Evolutionary conservation across 2,797 vertebrate genomes (phyloP).

Genomic region (Synanceia verrucosa): DNA sequence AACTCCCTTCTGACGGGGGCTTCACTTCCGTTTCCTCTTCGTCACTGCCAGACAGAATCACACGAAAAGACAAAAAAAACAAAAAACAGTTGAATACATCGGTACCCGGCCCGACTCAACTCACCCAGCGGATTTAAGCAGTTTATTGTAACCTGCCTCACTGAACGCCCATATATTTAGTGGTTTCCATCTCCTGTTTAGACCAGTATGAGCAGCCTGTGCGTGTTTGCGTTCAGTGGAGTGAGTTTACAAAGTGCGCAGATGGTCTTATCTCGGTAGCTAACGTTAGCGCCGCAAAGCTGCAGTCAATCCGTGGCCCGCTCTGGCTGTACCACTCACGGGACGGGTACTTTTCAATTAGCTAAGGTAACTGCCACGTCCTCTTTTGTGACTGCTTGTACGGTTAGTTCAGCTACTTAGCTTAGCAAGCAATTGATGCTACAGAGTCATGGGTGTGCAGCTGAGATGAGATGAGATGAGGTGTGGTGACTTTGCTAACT

Average conservation of each 20-base stretch:
- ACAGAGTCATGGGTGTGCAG: background rate
- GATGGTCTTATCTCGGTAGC: constrained; percentile 47
- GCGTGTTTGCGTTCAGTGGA: constrained; percentile 17
- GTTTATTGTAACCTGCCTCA: background rate
- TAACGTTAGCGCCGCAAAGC: constrained; percentile 54
- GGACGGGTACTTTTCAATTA: constrained; percentile 6
- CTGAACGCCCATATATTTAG: rapidly evolving
- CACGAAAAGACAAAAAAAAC: constrained; percentile 4
- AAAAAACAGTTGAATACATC: constrained; percentile 19
- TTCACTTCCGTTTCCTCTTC: constrained; percentile 63
- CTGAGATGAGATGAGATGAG: background rate
- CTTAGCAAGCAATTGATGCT: background rate
- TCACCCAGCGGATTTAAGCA: background rate
- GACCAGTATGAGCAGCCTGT: constrained; percentile 42
- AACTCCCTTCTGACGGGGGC: background rate
- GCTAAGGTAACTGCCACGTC: constrained; percentile 45
- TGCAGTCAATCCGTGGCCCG: constrained; percentile 21
- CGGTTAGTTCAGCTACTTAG: background rate
- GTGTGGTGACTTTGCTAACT: background rate
- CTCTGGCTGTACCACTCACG: constrained; percentile 10
- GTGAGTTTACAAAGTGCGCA: constrained; percentile 49
- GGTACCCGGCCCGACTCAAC: background rate
- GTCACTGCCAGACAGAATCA: constrained; percentile 27
- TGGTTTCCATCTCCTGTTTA: background rate
- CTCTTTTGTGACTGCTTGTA: background rate